phyloP scores from a whole-genome alignment of 2,888 invertebrate genomes.

The Rotaria sp. region DNA sequence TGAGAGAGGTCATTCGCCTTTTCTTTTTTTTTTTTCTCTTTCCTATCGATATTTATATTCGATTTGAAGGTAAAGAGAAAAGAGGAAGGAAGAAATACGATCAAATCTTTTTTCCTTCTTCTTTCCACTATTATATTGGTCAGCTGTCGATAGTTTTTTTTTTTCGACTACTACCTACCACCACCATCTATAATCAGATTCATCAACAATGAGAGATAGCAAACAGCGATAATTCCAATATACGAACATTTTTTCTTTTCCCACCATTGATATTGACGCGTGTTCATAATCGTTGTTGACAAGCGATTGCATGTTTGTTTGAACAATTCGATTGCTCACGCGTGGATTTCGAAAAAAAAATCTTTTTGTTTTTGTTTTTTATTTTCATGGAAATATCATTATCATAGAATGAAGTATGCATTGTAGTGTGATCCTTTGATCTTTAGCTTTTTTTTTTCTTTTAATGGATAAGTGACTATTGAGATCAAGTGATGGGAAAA shows the following conservation, averaged over 20 bases:
- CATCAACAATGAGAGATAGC: constrained; percentile 19
- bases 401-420: not conserved
- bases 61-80: not conserved
- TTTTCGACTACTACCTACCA: not conserved
- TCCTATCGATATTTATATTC: not conserved
- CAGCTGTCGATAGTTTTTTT: not conserved
- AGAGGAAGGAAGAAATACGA: constrained; percentile 8
- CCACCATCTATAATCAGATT: not conserved
- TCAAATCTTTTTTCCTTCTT: not conserved
- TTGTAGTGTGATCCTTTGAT: not conserved
- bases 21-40: not conserved
- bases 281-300: constrained; percentile 18
- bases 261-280: constrained; percentile 5
- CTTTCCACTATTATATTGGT: not conserved
- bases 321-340: not conserved
- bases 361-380: not conserved
- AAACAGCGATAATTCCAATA: constrained; percentile 17
- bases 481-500: constrained; percentile 24
- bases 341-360: not conserved
- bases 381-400: not conserved
- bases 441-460: not conserved
- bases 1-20: not conserved
- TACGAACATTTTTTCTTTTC: not conserved
- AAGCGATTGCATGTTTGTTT: constrained; percentile 9
- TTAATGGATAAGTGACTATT: not conserved